Evolutionary conservation across 2,113 vertebrate genomes (phyloP).

Genomic region (Brachypteracias leptosomus): DNA sequence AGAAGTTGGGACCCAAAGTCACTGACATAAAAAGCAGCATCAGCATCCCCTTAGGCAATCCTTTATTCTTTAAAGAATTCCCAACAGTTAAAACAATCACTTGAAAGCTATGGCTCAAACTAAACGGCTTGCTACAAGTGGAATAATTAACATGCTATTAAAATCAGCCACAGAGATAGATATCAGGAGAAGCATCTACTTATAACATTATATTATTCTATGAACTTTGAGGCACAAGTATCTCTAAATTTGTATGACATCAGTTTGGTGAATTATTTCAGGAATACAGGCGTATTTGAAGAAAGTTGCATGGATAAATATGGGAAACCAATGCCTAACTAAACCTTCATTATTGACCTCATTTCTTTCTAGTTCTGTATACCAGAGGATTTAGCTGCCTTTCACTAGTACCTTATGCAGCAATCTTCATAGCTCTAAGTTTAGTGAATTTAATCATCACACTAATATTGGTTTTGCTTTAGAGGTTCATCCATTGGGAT

Average conservation of each 20-base stretch:
- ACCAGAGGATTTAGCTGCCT: not conserved
- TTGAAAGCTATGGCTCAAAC: constrained; percentile 14
- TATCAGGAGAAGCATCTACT: not conserved
- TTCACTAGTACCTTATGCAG: not conserved
- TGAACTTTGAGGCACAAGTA: not conserved
- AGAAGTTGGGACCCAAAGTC: not conserved
- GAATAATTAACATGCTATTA: not conserved
- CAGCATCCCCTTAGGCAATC: not conserved
- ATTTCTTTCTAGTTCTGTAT: not conserved
- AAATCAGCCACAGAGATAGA: not conserved
- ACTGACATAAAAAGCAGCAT: not conserved
- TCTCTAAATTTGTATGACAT: not conserved
- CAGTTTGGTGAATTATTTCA: not conserved
- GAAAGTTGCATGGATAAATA: not conserved
- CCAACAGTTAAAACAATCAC: not conserved
- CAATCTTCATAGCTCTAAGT: not conserved
- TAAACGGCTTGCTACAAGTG: not conserved
- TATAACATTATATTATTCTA: not conserved
- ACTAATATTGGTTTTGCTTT: not conserved
- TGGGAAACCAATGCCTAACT: not conserved
- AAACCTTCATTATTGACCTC: not conserved
- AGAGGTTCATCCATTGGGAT: not conserved
- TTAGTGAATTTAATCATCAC: not conserved
- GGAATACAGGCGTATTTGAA: not conserved
- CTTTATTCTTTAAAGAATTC: not conserved